Evolutionary conservation across 2,113 vertebrate genomes (phyloP), one percentile per base, ranked within the genome.

Genomic region (Mobula birostris): DNA sequence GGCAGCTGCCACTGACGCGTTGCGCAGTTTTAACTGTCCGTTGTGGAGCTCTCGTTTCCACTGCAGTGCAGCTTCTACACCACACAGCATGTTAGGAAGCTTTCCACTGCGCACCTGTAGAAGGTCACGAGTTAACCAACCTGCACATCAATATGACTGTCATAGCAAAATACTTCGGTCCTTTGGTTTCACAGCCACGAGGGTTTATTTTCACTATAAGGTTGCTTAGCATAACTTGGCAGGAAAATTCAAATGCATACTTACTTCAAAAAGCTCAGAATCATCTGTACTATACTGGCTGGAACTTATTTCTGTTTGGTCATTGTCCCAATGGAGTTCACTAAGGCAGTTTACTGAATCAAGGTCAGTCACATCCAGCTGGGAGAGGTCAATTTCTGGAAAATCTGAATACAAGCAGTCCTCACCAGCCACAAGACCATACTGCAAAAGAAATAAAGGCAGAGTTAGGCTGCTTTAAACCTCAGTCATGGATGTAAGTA

Each of bases 301-400:
- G 97, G 98, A 97, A 7, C 96, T 97, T 0, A 96, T 96, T 94
- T 97, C 98, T 0, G 97, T 96, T 95, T 96, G 98, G 95, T 99
- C 98, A 1, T 97, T 97, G 80, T 97, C 98, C 99, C 99, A 99
- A 95, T 97, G 98, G 94, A 99, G 97, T 96, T 99, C 98, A 32
- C 96, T 97, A 94, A 99, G 98, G 96, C 98, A 98, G 96, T 97
- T 96, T 94, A 98, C 97, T 0, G 98, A 98, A 97, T 99, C 99
- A 1, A 99, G 98, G 97, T 99, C 99, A 0, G 97, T 96, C 95
- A 98, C 95, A 70, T 99, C 98, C 98, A 99, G 97, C 97, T 99
- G 99, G 94, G 98, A 99, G 82, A 99, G 97, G 97, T 99, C 99
- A 21, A 99, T 98, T 97, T 99, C 99, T 0, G 98, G 97, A 95